Conservation (phyloP, 2,113 vertebrate species). For the Sprattus sprattus region DNA sequence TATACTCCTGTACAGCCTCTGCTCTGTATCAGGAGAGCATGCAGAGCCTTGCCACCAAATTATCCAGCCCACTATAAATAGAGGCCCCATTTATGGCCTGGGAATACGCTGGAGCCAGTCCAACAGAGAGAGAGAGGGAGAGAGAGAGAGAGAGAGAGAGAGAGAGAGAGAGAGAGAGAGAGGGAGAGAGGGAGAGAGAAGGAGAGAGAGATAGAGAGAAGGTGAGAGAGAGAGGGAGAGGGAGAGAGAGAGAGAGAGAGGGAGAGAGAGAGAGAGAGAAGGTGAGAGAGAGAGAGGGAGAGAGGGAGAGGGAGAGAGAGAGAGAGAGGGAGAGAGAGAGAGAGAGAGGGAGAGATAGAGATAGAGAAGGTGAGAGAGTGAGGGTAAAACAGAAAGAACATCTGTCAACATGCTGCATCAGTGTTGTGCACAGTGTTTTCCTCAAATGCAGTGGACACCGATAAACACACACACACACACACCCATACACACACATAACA, state of each 20-base stretch:
- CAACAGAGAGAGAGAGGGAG: not conserved
- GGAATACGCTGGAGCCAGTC: not conserved
- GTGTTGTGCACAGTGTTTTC: not conserved
- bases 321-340: not conserved
- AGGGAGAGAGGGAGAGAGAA: not conserved
- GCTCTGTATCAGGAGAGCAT: not conserved
- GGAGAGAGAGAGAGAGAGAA: not conserved
- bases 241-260: not conserved
- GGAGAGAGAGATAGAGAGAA: not conserved
- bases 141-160: not conserved
- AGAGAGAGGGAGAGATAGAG: too few relatives aligned
- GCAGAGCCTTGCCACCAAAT: not conserved
- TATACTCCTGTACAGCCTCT: not conserved
- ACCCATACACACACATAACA: not conserved
- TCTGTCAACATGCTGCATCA: not conserved
- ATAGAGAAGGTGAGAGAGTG: not conserved
- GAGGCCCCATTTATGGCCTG: not conserved
- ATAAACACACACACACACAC: not conserved
- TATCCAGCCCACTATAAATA: not conserved
- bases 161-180: not conserved
- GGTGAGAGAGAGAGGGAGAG: not conserved
- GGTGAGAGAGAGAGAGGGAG: constrained; percentile 20
- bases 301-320: not conserved
- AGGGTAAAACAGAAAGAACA: not conserved
- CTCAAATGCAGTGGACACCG: not conserved